Evolutionary conservation across 2,888 invertebrate genomes (phyloP), one percentile per base, ranked within the genome.

Genomic region (Drosophila kokeensis): DNA sequence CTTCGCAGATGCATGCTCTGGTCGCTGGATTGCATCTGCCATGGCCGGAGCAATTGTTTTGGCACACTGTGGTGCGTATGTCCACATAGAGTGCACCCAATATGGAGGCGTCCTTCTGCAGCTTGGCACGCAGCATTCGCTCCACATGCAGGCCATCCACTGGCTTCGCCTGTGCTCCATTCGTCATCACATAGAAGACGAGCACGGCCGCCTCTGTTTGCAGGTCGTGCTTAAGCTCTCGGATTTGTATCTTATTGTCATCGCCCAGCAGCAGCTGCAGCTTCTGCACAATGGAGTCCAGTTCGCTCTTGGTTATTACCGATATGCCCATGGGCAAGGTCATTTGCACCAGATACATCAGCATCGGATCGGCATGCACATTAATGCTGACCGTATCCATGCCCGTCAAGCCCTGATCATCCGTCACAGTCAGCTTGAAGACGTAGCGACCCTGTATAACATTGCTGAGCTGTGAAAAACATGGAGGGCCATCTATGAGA

Each of bases 31-130:
- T 96, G 93, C 99, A 99, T 40, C 95, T 94, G 61, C 99, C 99
- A 93, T 99, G 98, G 53, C 96, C 96, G 45, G 98, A 98, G 93
- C 99, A 99, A 93, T 97, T 95, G 93, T 98, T 98, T 90, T 98
- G 98, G 91, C 99, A 99, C 66, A 98, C 95, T 40, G 95, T 95
- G 2, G 98, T 97, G 89, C 98, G 96, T 63, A 98, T 95, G 79
- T 95, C 95, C 29, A 96, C 95, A 40, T 97, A 96, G n/a, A 96
- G 95, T 76, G 96, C 91, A 4, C 93, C 95, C 49, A 97, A 92
- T 18, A 97, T 94, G 21, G 95, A 95, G 5, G 95, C 95, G 91
- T 97, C 96, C 67, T 96, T 95, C 75, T 94, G 94, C 21, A 97
- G 92, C 90, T 96, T 96, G 79, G 95, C 94, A 79, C 95, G 95